Percentiles rank a stretch among this genome's conserved stretches.
phyloP scores from a whole-genome alignment of 2,797 vertebrate species.

The Lates japonicus region DNA sequence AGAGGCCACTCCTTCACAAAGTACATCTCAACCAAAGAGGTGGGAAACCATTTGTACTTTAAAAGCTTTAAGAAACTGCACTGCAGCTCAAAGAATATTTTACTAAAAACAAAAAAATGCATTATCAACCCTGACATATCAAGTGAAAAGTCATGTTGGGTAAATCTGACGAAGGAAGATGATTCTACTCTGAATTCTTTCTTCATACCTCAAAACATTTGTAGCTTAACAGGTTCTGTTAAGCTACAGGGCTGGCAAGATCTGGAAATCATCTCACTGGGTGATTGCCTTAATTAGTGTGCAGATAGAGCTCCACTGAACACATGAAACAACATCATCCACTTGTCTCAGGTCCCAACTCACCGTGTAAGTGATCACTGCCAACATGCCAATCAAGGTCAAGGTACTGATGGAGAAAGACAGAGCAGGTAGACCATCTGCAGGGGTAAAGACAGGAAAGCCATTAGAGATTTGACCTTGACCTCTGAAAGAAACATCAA shows the following conservation, averaged over 20 bases:
- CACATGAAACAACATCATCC: constrained; percentile 56
- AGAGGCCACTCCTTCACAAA: constrained; percentile 62
- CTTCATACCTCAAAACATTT: constrained; percentile 8
- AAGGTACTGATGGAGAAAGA: constrained; percentile 98
- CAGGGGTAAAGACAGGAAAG: constrained; percentile 53
- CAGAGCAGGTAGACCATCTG: constrained; percentile 95
- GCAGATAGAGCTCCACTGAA: constrained; percentile 50
- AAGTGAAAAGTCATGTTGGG: neutral
- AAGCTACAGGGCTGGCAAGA: constrained; percentile 27
- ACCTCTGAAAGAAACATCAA: constrained; percentile 38
- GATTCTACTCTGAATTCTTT: neutral
- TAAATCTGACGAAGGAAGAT: neutral
- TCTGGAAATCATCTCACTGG: constrained; percentile 38
- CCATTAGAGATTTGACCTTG: constrained; percentile 52
- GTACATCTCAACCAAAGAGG: constrained; percentile 34
- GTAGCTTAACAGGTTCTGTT: too few relatives aligned
- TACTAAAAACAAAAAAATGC: neutral
- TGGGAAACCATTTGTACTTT: constrained; percentile 16
- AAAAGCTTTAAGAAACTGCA: constrained; percentile 7
- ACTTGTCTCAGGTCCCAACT: constrained; percentile 81
- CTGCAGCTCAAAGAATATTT: constrained; percentile 13
- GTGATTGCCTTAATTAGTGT: constrained; percentile 52
- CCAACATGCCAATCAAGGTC: constrained; percentile 99
- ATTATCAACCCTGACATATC: constrained; percentile 1
- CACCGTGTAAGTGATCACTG: constrained; percentile 98